Base-by-base conservation (phyloP, 2,797 vertebrate species). In the Sarcophilus harrisii region DNA sequence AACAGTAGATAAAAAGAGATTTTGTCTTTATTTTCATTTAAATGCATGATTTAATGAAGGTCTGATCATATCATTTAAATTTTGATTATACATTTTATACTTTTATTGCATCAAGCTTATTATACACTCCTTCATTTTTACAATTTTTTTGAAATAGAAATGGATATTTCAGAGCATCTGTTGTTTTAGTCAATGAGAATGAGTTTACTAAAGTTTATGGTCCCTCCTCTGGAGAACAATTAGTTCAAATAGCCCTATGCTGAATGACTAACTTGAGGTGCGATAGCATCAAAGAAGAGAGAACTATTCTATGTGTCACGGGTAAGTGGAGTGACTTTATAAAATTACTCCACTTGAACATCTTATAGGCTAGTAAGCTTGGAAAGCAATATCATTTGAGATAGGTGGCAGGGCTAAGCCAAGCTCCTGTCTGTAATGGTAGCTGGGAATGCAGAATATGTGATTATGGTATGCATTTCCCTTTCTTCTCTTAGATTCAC, bases 211-310 rank as follows among this genome's bases (percentile, higher is more conserved):
- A 28, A 4, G 5, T 18, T 60, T 6, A 38, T 10, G 3, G 0
- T 58, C 27, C 28, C 24, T 27, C 52, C 1, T 0, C 1, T 0
- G 5, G 32, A 29, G 28, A 90, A 13, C 57, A 1, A 1, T 11
- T 28, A 5, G 27, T 49, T 12, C 1, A 0, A 0, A 0, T 29
- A 13, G 27, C n/a, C n/a, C 49, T 24, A 4, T 3, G 28, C 1
- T 6, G 1, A 13, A 66, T 38, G 30, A 21, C 16, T 1, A 0
- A 9, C n/a, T 0, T 0, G 54, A 28, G 55, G 8, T n/a, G 18
- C 14, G 18, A 38, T 81, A n/a, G 18, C 66, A 81, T 38, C n/a
- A 81, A 81, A 81, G 18, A 38, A 5, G 62, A 81, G 18, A 38
- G 66, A 24, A 45, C 18, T 81, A 62, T 1, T 14, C 16, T 12